Evolutionary conservation across 2,888 invertebrate genomes (phyloP).

Genomic region (Cybosia mesomella): DNA sequence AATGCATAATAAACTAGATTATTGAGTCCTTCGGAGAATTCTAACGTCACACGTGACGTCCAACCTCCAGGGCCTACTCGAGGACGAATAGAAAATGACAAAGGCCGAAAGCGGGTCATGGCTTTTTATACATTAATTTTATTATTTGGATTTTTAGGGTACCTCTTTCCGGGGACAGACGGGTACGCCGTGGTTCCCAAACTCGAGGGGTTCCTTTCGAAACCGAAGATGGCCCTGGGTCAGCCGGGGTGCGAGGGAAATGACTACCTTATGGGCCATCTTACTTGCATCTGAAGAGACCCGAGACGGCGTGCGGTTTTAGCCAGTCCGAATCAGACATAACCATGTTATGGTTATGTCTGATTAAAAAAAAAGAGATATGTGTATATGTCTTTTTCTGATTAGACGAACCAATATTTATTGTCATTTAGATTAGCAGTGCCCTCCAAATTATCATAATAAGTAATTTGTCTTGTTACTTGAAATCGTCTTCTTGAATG

Average conservation of each 20-base stretch:
- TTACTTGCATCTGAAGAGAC: no score
- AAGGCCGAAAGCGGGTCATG: constrained; percentile 15
- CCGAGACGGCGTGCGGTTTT: no score
- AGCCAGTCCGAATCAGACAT: no score
- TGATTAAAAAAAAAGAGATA: no score
- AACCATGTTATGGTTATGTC: no score
- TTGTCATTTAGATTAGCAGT: constrained; percentile 13
- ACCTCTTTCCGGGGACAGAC: no score
- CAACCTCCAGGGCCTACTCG: background rate
- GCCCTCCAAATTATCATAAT: constrained; percentile 29
- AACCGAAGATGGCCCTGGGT: no score
- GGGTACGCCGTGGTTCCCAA: no score
- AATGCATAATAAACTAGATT: constrained; percentile 36
- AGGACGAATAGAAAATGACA: constrained; percentile 12
- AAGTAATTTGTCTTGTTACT: constrained; percentile 22
- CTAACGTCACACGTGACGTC: constrained; percentile 10
- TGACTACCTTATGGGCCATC: no score
- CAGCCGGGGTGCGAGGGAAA: no score
- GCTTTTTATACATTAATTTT: background rate
- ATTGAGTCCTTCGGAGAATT: constrained; percentile 25
- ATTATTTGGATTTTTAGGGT: background rate
- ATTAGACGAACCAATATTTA: background rate
- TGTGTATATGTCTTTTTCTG: background rate
- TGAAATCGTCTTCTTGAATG: constrained; percentile 31
- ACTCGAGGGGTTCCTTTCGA: no score